These are phyloP conservation scores for Parelbella ahira DNA, from an alignment of 2,888 invertebrate species.

Conservation along the genomic window DNA sequence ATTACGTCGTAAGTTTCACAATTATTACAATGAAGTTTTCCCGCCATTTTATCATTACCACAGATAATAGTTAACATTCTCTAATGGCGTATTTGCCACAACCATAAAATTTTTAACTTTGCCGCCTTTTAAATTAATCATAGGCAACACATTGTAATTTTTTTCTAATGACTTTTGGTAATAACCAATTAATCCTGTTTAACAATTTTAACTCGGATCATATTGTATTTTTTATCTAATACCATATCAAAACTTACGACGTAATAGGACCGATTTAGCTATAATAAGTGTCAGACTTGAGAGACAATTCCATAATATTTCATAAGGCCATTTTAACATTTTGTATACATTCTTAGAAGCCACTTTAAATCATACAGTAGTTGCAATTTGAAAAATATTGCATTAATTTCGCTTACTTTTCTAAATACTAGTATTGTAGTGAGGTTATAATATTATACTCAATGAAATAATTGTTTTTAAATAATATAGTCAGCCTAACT, in stretches of 20 bases:
- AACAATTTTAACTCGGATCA: too few species aligned
- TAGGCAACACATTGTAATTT: too few species aligned
- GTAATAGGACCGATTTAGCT: too few species aligned
- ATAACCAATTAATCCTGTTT: too few species aligned
- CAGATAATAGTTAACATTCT: too few species aligned
- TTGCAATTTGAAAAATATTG: slow-evolving; percentile 9
- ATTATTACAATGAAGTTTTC: background rate
- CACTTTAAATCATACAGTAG: slow-evolving; percentile 12
- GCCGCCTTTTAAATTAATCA: background rate
- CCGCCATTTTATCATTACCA: slow-evolving; percentile 3
- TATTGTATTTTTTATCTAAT: too few species aligned
- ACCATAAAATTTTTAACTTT: too few species aligned
- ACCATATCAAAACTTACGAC: too few species aligned
- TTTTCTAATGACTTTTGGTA: too few species aligned
- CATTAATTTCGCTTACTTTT: slow-evolving; percentile 7
- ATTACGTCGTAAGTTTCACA: slow-evolving; percentile 8
- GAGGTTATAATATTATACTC: slow-evolving; percentile 3
- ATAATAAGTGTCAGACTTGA: slow-evolving; percentile 24
- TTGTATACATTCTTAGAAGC: slow-evolving; percentile 19
- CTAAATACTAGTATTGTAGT: slow-evolving; percentile 12
- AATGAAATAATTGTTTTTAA: slow-evolving; percentile 10
- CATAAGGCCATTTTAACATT: slow-evolving; percentile 21
- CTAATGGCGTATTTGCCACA: too few species aligned
- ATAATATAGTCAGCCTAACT: background rate
- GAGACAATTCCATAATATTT: slow-evolving; percentile 24